A percentile compares a stretch with the other conserved stretches of the same genome.
These are phyloP conservation scores for Eilema griseolum DNA, from an alignment of 2,888 invertebrate species.

Conservation along the genomic window DNA sequence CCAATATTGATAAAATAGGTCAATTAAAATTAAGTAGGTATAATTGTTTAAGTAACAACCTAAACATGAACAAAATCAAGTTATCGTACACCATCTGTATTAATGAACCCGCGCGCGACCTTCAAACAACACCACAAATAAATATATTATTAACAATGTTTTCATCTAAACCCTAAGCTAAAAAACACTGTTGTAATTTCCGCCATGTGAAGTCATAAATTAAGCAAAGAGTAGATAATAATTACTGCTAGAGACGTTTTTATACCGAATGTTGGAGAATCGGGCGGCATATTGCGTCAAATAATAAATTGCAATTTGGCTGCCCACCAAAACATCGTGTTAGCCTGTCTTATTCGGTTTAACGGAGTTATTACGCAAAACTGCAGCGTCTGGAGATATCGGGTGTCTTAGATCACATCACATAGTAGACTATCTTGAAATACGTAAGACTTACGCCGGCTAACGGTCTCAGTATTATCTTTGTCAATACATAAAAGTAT, in stretches of 20 bases:
- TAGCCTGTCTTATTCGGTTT: conserved; percentile 51
- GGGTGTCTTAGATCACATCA: background rate
- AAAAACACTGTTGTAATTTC: conserved; percentile 30
- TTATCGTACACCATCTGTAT: background rate
- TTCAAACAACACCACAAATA: conserved; percentile 23
- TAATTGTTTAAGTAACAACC: too few species aligned
- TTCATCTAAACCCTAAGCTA: conserved; percentile 30
- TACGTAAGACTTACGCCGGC: background rate
- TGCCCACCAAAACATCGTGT: conserved; percentile 58
- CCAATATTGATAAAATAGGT: too few species aligned
- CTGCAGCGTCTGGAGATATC: conserved; percentile 11
- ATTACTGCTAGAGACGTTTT: conserved; percentile 57
- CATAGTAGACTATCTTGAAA: background rate
- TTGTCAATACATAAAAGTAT: background rate
- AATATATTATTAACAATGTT: conserved; percentile 24
- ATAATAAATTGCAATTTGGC: conserved; percentile 74
- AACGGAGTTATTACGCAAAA: conserved; percentile 40
- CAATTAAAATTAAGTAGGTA: too few species aligned
- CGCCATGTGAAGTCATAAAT: conserved; percentile 50
- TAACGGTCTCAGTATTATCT: background rate
- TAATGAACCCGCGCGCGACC: conserved; percentile 18
- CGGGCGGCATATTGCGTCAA: conserved; percentile 65
- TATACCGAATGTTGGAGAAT: conserved; percentile 54
- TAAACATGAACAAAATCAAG: background rate
- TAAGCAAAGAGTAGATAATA: conserved; percentile 53